Base-by-base conservation (phyloP, 2,113 vertebrate genomes). In the Chionis minor region DNA sequence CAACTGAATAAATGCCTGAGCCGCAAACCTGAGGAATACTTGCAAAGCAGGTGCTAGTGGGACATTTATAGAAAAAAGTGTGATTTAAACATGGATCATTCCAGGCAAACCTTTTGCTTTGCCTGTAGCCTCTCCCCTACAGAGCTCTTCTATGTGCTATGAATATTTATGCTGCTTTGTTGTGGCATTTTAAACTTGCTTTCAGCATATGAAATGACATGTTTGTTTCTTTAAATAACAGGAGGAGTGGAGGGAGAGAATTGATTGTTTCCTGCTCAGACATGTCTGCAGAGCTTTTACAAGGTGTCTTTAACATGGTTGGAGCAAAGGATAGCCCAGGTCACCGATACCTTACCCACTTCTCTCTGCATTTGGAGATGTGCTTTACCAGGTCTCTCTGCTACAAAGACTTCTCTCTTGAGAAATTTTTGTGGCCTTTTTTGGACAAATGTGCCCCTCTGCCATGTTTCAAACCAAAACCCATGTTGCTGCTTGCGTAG, bases 81-180 rank as follows among this genome's bases (percentile, higher is more conserved):
- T 72, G 44, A 72, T 90, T 80, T 93, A 45, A 72, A 83, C 35
- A 28, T 3, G 2, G 58, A 77, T 86, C 62, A 27, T 92, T 92
- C 70, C 59, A 71, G 67, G 72, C 54, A 77, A 92, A 73, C 42
- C 45, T 96, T 94, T 83, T 90, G 45, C 74, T 86, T 83, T 86
- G 62, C 67, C 67, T 83, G 42, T 55, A 71, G n/a, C 28, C 67
- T 44, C 22, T 55, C 32, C 86, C 83, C 82, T 92, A 2, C 54
- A 61, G 56, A 92, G 54, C 49, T 93, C 62, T 81, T 61, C 45
- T 52, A 28, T 59, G 52, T 86, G 63, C 61, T 73, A 13, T 80
- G 71, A 77, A 81, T 93, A 92, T 92, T 90, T 69, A 73, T 92
- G 38, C 32, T 88, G 45, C 67, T 93, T 90, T 92, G 74, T 94